Conservation (phyloP, 2,888 invertebrate genomes). For the Helicoverpa assulta region DNA sequence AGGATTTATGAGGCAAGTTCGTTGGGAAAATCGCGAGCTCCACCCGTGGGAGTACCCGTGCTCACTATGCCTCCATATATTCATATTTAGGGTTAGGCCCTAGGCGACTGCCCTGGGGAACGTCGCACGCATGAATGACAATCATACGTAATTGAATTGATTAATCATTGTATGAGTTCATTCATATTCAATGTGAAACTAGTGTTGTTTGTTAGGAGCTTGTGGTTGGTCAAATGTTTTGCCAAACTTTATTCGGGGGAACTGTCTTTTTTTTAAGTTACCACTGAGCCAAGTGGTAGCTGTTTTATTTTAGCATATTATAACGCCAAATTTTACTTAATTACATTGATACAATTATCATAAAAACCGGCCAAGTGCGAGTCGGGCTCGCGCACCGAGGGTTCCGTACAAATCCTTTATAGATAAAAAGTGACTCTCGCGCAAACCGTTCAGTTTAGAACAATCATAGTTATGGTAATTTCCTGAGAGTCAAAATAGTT, state of each 20-base stretch:
- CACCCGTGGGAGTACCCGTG: constrained; percentile 76
- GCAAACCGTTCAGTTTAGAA: too few relatives aligned
- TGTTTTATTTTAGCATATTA: neutral
- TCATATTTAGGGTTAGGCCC: constrained; percentile 82
- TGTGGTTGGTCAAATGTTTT: constrained; percentile 7
- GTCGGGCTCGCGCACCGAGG: too few relatives aligned
- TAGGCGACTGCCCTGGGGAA: constrained; percentile 61
- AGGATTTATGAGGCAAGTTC: constrained; percentile 89
- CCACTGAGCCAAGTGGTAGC: neutral
- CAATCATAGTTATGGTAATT: too few relatives aligned
- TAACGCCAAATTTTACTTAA: too few relatives aligned
- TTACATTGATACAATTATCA: too few relatives aligned
- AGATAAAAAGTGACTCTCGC: too few relatives aligned
- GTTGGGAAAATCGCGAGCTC: constrained; percentile 82
- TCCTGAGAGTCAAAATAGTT: too few relatives aligned
- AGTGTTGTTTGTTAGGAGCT: constrained; percentile 9
- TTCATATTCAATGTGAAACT: constrained; percentile 37
- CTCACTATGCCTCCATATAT: constrained; percentile 84
- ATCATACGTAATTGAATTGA: constrained; percentile 69
- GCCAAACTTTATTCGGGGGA: neutral
- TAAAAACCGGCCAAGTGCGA: too few relatives aligned
- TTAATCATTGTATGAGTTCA: constrained; percentile 55
- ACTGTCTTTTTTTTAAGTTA: neutral
- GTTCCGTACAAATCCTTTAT: too few relatives aligned
- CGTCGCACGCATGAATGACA: constrained; percentile 69